These are phyloP conservation scores for Eidolon helvum DNA, from an alignment of 2,113 vertebrate genomes.

Conservation along the genomic window DNA sequence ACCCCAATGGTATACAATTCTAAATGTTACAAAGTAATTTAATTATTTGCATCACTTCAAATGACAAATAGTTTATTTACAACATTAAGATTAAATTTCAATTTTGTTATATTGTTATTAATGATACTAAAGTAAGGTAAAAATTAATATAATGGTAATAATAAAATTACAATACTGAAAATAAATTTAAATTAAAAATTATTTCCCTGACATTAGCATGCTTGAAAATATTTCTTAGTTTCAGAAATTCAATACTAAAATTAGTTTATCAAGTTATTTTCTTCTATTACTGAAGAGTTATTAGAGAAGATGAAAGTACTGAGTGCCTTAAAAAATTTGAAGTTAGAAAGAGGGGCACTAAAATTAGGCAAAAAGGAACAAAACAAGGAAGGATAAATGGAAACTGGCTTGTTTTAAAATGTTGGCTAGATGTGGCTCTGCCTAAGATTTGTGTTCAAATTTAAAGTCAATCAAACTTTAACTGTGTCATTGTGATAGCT, in stretches of 20 bases:
- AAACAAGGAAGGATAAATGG: not conserved
- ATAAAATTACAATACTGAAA: not conserved
- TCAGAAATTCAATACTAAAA: slow-evolving; percentile 3
- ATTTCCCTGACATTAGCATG: not conserved
- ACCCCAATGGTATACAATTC: not conserved
- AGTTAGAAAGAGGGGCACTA: not conserved
- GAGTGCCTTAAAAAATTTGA: not conserved
- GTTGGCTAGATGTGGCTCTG: not conserved
- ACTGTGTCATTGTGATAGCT: not conserved
- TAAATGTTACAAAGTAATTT: not conserved
- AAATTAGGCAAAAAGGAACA: slow-evolving; percentile 10
- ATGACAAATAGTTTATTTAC: not conserved
- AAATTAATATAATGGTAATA: not conserved
- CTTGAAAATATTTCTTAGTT: slow-evolving; percentile 8
- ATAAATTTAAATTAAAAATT: not conserved
- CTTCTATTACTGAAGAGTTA: not conserved
- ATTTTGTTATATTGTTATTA: not conserved
- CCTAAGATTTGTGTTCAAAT: not conserved
- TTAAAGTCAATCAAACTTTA: not conserved
- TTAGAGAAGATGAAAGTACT: not conserved
- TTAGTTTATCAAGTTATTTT: not conserved
- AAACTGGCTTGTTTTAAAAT: not conserved
- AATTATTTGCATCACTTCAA: not conserved
- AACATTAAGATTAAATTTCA: not conserved
- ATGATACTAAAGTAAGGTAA: not conserved